These are phyloP conservation scores for Microcebus griseorufus DNA, from an alignment of 2,113 vertebrate species.

Conservation along the genomic window DNA sequence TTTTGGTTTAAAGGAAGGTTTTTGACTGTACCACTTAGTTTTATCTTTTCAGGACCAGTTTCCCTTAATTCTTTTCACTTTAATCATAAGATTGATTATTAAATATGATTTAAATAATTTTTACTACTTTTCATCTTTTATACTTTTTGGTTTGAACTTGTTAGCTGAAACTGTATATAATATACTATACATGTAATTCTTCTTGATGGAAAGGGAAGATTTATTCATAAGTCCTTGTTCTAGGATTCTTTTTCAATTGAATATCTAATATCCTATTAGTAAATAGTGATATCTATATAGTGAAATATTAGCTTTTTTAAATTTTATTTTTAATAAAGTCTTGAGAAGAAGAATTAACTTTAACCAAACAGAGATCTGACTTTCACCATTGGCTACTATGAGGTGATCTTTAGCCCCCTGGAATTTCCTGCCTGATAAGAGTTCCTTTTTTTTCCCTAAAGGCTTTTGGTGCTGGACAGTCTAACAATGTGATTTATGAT, in stretches of 20 bases:
- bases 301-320: not conserved
- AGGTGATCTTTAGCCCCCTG: not conserved
- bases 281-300: not conserved
- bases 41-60: constrained; percentile 16
- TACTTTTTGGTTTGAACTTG: not conserved
- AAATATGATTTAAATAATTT: not conserved
- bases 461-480: not conserved
- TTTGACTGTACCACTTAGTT: not conserved
- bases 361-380: not conserved
- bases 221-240: not conserved
- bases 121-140: not conserved
- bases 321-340: no score
- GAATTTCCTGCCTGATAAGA: not conserved
- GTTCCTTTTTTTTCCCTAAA: not conserved
- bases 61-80: not conserved
- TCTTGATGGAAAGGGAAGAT: not conserved
- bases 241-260: not conserved
- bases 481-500: not conserved
- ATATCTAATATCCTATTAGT: not conserved
- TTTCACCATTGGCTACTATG: not conserved
- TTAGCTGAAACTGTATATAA: not conserved
- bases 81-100: not conserved
- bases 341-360: not conserved
- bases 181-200: not conserved
- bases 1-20: not conserved